Percentiles rank a stretch among this genome's conserved stretches.
Conservation (phyloP, 2,888 invertebrate species). For the Melanophora roralis region DNA sequence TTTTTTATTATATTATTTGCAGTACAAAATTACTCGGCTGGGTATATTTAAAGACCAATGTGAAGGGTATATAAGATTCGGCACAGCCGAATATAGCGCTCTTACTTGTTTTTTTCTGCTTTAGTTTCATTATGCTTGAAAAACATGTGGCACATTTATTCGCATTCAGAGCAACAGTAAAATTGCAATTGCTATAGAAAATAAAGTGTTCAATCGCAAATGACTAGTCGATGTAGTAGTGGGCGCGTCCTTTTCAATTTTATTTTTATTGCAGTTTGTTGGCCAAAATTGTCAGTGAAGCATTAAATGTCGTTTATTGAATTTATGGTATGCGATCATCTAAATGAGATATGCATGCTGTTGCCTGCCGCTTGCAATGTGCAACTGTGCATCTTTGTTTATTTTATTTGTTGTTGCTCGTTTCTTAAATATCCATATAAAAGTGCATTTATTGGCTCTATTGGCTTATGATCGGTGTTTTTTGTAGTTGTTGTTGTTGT, state of each 20-base stretch:
- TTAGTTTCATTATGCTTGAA: constrained; percentile 41
- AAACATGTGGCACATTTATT: constrained; percentile 57
- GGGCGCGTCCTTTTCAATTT: constrained; percentile 63
- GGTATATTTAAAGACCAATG: no score
- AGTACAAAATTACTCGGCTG: no score
- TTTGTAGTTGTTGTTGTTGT: constrained; percentile 47
- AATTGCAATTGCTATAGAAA: constrained; percentile 37
- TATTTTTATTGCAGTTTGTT: constrained; percentile 60
- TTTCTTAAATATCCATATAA: neutral
- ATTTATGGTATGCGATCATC: constrained; percentile 66
- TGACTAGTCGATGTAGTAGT: constrained; percentile 31
- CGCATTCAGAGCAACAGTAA: constrained; percentile 43
- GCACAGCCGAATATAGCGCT: no score
- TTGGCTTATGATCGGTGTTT: constrained; percentile 61
- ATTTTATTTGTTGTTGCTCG: constrained; percentile 40
- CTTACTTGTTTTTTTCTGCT: no score
- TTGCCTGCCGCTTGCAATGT: constrained; percentile 41
- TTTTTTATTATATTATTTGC: no score
- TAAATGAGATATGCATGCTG: constrained; percentile 58
- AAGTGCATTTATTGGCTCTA: constrained; percentile 54
- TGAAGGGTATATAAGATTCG: no score
- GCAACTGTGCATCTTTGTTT: constrained; percentile 57
- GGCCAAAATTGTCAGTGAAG: constrained; percentile 64
- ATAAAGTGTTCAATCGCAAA: neutral
- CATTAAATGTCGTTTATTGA: constrained; percentile 65